A percentile compares a stretch with the other conserved stretches of the same genome.
Conservation (phyloP, 2,113 vertebrate species). For the Ovibos moschatus region DNA sequence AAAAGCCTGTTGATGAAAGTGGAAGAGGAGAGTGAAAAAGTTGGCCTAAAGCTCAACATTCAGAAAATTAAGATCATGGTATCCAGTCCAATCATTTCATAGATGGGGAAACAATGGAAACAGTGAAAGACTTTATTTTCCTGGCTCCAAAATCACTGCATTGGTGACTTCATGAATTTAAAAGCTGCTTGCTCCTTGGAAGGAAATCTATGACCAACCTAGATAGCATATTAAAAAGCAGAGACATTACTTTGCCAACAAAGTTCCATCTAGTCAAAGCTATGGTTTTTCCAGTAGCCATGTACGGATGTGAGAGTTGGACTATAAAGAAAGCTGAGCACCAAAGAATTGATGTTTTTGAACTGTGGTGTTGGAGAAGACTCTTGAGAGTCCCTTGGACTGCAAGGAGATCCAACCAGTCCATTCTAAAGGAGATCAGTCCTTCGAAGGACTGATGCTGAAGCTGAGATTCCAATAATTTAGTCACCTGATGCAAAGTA, state of each 20-base stretch:
- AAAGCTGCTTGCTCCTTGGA: background rate
- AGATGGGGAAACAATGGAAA: background rate
- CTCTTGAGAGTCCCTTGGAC: background rate
- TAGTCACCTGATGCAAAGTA: background rate
- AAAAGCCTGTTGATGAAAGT: background rate
- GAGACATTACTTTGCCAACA: background rate
- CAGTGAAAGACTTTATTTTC: background rate
- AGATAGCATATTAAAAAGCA: background rate
- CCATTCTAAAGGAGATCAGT: background rate
- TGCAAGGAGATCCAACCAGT: background rate
- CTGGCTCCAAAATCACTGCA: background rate
- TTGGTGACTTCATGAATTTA: background rate
- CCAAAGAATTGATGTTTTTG: background rate
- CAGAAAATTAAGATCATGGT: background rate
- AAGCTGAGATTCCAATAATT: background rate
- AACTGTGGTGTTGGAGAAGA: background rate
- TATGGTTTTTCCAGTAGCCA: background rate
- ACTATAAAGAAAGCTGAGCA: background rate
- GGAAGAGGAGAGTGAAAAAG: background rate
- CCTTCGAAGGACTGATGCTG: background rate
- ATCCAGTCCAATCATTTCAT: too few species aligned
- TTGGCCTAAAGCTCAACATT: background rate
- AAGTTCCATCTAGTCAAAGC: background rate
- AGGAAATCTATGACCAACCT: background rate
- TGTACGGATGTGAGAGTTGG: background rate